Evolutionary conservation across 1,140 invertebrate species (phyloP).

Genomic region (Drosophila tsacasi): DNA sequence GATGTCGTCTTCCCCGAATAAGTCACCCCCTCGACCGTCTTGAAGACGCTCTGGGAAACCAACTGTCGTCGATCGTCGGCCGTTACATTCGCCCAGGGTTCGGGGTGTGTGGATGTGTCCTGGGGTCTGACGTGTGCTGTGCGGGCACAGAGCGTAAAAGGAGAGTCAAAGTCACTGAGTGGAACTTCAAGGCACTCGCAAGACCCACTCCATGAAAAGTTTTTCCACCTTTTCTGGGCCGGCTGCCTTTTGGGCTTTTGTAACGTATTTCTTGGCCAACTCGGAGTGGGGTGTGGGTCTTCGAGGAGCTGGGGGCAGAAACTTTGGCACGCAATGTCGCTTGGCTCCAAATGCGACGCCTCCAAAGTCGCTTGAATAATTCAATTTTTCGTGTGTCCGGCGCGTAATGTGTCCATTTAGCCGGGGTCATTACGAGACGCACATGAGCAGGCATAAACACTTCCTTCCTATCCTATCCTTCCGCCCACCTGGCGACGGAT

Average conservation of each 20-base stretch:
- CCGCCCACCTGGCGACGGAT: constrained; percentile 5
- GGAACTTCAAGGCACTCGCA: constrained; percentile 69
- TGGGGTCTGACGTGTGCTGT: constrained; percentile 52
- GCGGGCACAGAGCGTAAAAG: constrained; percentile 49
- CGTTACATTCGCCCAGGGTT: constrained; percentile 56
- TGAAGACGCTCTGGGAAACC: constrained; percentile 81
- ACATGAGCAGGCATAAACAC: constrained; percentile 73
- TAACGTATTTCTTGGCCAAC: constrained; percentile 60
- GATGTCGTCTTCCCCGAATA: constrained; percentile 51
- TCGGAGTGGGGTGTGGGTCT: constrained; percentile 18
- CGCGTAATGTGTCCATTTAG: constrained; percentile 79
- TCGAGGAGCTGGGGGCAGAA: constrained; percentile 1
- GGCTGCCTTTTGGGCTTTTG: constrained; percentile 37
- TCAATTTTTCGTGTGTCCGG: constrained; percentile 68
- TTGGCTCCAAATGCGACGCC: constrained; percentile 57
- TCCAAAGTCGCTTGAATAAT: constrained; percentile 70
- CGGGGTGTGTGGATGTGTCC: constrained; percentile 19
- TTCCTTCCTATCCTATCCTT: constrained; percentile 53
- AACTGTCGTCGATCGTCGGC: constrained; percentile 65
- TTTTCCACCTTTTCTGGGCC: constrained; percentile 20
- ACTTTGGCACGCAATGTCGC: constrained; percentile 59
- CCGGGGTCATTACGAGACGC: constrained; percentile 67
- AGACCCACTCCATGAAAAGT: constrained; percentile 20
- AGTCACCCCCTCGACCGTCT: constrained; percentile 73
- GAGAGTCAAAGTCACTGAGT: constrained; percentile 58